Evolutionary conservation across 2,888 invertebrate genomes (phyloP), one percentile per base, ranked within the genome.

Genomic region (Molorchus minor): DNA sequence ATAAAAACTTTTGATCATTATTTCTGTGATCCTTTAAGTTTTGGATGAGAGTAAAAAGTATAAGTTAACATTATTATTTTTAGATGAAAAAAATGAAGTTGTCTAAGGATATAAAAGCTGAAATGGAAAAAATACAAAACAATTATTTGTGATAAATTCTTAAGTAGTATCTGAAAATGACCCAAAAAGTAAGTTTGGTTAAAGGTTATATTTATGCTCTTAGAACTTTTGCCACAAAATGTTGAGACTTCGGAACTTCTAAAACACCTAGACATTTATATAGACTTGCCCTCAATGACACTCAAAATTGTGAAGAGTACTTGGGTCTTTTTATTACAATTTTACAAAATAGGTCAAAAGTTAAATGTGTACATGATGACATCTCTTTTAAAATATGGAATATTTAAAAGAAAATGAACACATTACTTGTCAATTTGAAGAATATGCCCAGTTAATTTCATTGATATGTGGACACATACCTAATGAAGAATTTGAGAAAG

Each of bases 391-490:
- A 71, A 56, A 62, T 71, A 15, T 77, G 73, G 69, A 72, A 73
- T 56, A 54, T 57, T n/a, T 68, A 65, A 69, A 70, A 62, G 56
- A 51, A 7, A 60, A 65, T 21, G 53, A 20, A 5, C 40, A 36
- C n/a, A 55, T 51, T 44, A 54, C 53, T 40, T 35, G 8, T 21
- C 47, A 64, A 38, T 44, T 53, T 17, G 73, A 77, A 3, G 73
- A 78, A 20, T 76, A 71, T 67, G 69, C 75, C 1, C 75, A 75
- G 59, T 58, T 79, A 30, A 60, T 77, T 8, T 64, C 68, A 8
- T 61, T 78, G 41, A 72, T 79, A 38, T 70, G 76, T 30, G 73
- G 74, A 52, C 70, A 73, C 44, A 72, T 78, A 25, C 65, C 76
- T 3, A 73, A 73, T 54, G 76, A 79, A 19, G 57, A 76, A 29